Evolutionary conservation across 2,888 invertebrate genomes (phyloP).

Genomic region (Leistus spinibarbis): DNA sequence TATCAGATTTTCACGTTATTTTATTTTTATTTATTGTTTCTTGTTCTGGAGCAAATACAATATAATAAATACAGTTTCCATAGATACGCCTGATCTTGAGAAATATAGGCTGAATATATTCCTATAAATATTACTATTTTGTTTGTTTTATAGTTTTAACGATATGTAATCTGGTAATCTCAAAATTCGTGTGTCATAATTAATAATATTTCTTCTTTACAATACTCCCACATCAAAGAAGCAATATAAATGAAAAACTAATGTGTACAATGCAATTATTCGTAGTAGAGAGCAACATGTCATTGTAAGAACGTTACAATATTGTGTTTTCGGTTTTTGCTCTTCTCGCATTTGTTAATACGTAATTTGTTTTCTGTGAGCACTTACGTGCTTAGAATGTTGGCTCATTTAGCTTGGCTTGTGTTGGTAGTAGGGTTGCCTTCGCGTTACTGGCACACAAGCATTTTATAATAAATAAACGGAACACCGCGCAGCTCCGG

Average conservation of each 20-base stretch:
- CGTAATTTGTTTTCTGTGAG: not conserved
- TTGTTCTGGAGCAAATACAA: too few relatives aligned
- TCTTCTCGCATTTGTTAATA: not conserved
- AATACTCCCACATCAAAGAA: too few relatives aligned
- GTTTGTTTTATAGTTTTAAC: too few relatives aligned
- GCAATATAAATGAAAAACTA: not conserved
- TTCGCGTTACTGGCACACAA: not conserved
- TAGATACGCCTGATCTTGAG: too few relatives aligned
- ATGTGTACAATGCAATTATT: not conserved
- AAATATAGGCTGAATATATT: too few relatives aligned
- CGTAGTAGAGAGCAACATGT: not conserved
- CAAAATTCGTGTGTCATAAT: too few relatives aligned
- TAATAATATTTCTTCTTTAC: too few relatives aligned
- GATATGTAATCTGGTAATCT: too few relatives aligned
- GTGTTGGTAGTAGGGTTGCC: too few relatives aligned
- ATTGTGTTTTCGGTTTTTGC: not conserved
- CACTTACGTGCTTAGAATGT: not conserved
- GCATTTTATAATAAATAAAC: not conserved
- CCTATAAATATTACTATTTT: too few relatives aligned
- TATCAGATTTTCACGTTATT: constrained; percentile 52
- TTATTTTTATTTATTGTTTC: constrained; percentile 33
- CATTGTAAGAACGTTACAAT: not conserved
- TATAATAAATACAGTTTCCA: too few relatives aligned
- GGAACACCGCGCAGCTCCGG: not conserved
- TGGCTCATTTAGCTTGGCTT: not conserved